Base-by-base conservation (phyloP, 2,888 invertebrate species). In the Phyllotreta striolata region DNA sequence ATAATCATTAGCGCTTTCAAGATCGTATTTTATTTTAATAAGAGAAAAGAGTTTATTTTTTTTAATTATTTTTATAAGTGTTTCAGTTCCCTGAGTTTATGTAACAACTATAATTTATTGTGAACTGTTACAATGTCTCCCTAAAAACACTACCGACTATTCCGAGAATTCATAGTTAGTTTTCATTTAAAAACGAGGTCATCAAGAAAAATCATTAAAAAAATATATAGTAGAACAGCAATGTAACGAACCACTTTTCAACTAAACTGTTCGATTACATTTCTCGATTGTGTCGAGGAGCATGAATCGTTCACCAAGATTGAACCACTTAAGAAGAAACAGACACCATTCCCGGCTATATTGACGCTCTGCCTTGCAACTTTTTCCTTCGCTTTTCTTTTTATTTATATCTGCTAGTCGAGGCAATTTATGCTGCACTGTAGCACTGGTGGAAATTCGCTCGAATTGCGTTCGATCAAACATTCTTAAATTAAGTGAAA, bases 261-360 rank as follows among this genome's bases (percentile, higher is more conserved):
- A 49, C 49, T 49, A 49, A 49, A 49, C 35, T 9, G 14, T 49
- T 49, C 49, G 35, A 49, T 49, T 49, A 49, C 49, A 49, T 35
- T 49, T 49, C 49, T 49, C 49, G n/a, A 49, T 49, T 35, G 49
- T 49, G 49, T 49, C 49, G 49, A 35, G n/a, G n/a, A 49, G 35
- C 49, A 49, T 49, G 49, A 49, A 49, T 49, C 49, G 35, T 35
- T 35, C 35, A 35, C 49, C 49, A 49, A 49, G 49, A 49, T 49
- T 49, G 49, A 49, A 49, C 49, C 49, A 49, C 49, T 49, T 49
- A 35, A 49, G 37, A 35, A 49, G 49, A 49, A 49, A 49, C 49
- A 49, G 49, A 49, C 49, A 35, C 35, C 49, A 49, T 49, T 49
- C 49, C 49, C n/a, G 35, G n/a, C 34, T 34, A 35, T 49, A 49